Conservation (phyloP, 2,797 vertebrate genomes). For the Rhinatrema bivittatum region DNA sequence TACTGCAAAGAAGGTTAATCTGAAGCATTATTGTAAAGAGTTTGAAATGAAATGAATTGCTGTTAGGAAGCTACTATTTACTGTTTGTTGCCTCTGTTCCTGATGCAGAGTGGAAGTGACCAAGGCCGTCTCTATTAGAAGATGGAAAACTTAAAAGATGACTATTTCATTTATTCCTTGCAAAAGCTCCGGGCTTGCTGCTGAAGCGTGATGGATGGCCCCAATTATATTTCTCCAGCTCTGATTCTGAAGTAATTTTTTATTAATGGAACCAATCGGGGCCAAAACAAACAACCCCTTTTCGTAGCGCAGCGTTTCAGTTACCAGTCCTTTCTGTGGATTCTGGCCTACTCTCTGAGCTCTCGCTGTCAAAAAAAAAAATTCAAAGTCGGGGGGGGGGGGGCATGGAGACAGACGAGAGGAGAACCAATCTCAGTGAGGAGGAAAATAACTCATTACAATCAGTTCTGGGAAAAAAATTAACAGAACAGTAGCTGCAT, state of each 20-base stretch:
- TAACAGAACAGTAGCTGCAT: not conserved
- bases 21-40: no score
- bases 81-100: no score
- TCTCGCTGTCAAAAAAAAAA: conserved; percentile 1
- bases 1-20: no score
- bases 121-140: no score
- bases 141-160: no score
- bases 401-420: not conserved
- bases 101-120: no score
- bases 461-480: not conserved
- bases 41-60: no score
- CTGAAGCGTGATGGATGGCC: conserved; percentile 44
- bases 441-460: conserved; percentile 18
- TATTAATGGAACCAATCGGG: conserved; percentile 54
- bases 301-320: not conserved
- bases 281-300: conserved; percentile 48
- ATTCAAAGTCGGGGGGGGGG: not conserved
- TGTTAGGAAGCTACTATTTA: no score
- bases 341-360: not conserved
- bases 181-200: no score
- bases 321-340: not conserved
- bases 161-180: no score
- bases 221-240: conserved; percentile 45
- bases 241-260: conserved; percentile 52
- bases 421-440: not conserved